Evolutionary conservation across 1,140 invertebrate genomes (phyloP).

Genomic region (Trypoxylus dichotomus): DNA sequence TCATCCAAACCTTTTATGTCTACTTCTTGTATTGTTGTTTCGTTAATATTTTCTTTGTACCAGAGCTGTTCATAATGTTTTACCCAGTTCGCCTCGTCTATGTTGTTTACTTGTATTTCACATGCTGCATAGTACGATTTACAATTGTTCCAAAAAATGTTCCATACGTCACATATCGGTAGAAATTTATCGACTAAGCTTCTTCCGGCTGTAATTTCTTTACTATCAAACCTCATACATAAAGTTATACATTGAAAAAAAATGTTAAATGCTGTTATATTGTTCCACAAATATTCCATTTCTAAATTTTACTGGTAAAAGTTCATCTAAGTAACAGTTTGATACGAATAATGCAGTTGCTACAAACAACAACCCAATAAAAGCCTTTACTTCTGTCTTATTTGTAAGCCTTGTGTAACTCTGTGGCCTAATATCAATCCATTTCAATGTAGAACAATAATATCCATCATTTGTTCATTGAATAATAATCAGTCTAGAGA

Average conservation of each 20-base stretch:
- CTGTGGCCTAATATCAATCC: slow-evolving; percentile 1
- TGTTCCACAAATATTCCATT: slow-evolving; percentile 34
- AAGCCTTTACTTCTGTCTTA: no score
- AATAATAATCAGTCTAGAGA: no score
- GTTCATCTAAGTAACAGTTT: no score
- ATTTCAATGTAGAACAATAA: slow-evolving; percentile 24
- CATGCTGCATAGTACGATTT: slow-evolving; percentile 44
- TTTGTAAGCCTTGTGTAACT: slow-evolving; percentile 15
- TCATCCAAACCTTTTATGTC: no score
- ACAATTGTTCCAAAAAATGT: slow-evolving; percentile 44
- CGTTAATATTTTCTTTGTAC: no score
- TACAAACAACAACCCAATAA: no score
- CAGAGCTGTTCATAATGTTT: no score
- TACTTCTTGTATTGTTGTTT: no score
- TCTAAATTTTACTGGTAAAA: slow-evolving; percentile 31
- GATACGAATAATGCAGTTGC: slow-evolving; percentile 22
- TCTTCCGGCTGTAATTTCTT: slow-evolving; percentile 41
- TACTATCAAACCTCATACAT: slow-evolving; percentile 50
- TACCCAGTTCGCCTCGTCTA: no score
- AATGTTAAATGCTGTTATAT: slow-evolving; percentile 48
- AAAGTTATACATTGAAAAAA: no score
- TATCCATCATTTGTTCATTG: slow-evolving; percentile 29
- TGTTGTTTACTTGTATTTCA: no score
- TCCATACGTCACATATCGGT: slow-evolving; percentile 49
- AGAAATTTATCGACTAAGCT: slow-evolving; percentile 47